Evolutionary conservation across 2,888 invertebrate genomes (phyloP).

Genomic region (Smittia aterrima): DNA sequence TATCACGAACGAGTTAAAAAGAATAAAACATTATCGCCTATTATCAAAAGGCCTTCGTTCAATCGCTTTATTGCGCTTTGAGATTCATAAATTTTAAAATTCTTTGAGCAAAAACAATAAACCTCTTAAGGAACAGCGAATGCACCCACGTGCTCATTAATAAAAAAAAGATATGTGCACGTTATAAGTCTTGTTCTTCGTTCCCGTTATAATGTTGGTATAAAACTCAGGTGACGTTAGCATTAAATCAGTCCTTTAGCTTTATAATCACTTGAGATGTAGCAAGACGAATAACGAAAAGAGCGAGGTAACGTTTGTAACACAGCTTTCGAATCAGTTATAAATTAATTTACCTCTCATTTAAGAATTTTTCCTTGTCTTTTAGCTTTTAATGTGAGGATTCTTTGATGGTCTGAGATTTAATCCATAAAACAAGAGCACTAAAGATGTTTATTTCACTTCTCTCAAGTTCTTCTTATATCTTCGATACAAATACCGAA

Average conservation of each 20-base stretch:
- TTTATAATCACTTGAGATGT: too few species aligned
- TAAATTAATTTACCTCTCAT: conserved; percentile 41
- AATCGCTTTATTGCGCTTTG: too few species aligned
- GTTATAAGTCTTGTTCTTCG: not conserved
- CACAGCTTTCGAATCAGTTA: conserved; percentile 30
- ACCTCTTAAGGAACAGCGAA: conserved; percentile 14
- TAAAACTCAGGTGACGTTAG: conserved; percentile 15
- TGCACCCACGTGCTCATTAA: conserved; percentile 37
- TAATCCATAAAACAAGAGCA: conserved; percentile 28
- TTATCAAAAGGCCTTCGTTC: too few species aligned
- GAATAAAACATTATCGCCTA: too few species aligned
- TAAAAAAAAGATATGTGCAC: conserved; percentile 33
- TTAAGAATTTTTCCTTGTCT: conserved; percentile 10
- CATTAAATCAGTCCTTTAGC: not conserved
- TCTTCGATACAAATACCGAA: not conserved
- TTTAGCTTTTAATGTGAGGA: not conserved
- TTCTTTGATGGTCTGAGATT: not conserved
- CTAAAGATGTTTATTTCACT: conserved; percentile 2
- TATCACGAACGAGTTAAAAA: too few species aligned
- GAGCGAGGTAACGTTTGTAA: not conserved
- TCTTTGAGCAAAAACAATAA: too few species aligned
- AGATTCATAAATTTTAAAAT: too few species aligned
- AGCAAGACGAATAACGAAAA: too few species aligned
- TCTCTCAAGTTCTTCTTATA: not conserved
- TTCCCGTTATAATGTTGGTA: too few species aligned